Evolutionary conservation across 2,797 vertebrate genomes (phyloP), one percentile per base, ranked within the genome.

Genomic region (Selene dorsalis): DNA sequence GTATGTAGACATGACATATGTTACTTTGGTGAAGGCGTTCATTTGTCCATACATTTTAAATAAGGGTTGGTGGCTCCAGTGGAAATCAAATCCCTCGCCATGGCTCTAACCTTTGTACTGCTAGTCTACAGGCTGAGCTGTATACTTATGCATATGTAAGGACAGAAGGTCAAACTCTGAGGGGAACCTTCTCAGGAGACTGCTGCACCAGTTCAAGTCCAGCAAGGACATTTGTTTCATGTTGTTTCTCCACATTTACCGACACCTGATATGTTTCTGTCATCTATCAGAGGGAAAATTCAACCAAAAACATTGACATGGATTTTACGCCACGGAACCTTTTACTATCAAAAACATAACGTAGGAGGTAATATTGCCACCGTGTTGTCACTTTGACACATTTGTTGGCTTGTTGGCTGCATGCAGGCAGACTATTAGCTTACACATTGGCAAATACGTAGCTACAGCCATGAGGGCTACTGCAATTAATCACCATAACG

Each of bases 1-100:
- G 43, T 79, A 85, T 82, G 81, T 69, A 84, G 75, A 87, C 57
- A 56, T 84, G 84, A 68, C 80, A 88, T 86, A 87, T 88, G 88
- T 52, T 67, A 77, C 66, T 70, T 82, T 81, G 61, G 61, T 76
- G 43, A 73, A 77, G 43, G 59, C 63, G 50, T 66, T 38, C 68
- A 28, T 77, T 65, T 58, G 22, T 55, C 65, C 48, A 77, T 63
- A 35, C 17, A 69, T 80, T 78, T 63, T 41, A 80, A 88, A 66
- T 50, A 69, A 39, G 16, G 26, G 32, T 59, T 61, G 30, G 28
- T 24, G 55, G 56, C 28, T 32, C 35, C 32, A 76, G 50, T 16
- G 26, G 53, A 32, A 41, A 68, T 80, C 41, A 68, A 67, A 65
- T 68, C 45, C 50, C 39, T 69, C 20, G 47, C 41, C 30, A 66